These are phyloP conservation scores for Delphinus delphis DNA, from an alignment of 2,113 vertebrate species.

Conservation along the genomic window DNA sequence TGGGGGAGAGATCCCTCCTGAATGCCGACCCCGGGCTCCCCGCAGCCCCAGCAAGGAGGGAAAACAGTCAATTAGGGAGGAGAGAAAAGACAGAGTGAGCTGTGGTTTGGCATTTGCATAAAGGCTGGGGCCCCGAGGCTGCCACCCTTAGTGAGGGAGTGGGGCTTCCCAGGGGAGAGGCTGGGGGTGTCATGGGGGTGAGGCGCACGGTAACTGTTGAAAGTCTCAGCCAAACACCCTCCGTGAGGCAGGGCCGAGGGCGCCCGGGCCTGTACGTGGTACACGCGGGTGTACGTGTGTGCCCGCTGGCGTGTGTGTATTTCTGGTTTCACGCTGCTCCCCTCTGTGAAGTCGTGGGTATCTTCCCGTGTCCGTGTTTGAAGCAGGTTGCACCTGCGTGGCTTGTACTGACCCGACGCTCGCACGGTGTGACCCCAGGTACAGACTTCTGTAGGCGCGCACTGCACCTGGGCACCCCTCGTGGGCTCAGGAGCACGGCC, in stretches of 20 bases:
- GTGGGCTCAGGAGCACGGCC: too few relatives aligned
- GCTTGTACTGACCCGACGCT: neutral
- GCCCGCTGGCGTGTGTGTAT: neutral
- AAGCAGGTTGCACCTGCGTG: neutral
- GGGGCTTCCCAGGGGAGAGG: slow-evolving; percentile 75
- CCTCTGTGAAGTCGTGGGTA: neutral
- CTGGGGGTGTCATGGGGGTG: slow-evolving; percentile 46
- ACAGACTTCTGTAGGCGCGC: neutral
- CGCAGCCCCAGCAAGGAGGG: slow-evolving; percentile 75
- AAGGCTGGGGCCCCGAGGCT: slow-evolving; percentile 80
- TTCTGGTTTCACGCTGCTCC: neutral
- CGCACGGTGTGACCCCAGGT: neutral
- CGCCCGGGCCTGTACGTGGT: neutral
- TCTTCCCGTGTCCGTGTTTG: neutral
- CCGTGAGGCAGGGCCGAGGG: neutral
- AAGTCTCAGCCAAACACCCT: neutral
- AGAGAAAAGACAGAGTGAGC: slow-evolving; percentile 76
- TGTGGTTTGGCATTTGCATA: slow-evolving; percentile 83
- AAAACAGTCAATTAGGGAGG: slow-evolving; percentile 82
- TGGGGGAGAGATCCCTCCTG: slow-evolving; percentile 63
- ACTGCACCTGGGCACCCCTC: neutral
- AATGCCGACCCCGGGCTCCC: slow-evolving; percentile 73
- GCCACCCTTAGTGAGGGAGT: slow-evolving; percentile 69
- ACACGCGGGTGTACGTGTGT: neutral
- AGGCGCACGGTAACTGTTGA: slow-evolving; percentile 55